Evolutionary conservation across 2,113 vertebrate species (phyloP).

Genomic region (Dunckerocampus dactyliophorus): DNA sequence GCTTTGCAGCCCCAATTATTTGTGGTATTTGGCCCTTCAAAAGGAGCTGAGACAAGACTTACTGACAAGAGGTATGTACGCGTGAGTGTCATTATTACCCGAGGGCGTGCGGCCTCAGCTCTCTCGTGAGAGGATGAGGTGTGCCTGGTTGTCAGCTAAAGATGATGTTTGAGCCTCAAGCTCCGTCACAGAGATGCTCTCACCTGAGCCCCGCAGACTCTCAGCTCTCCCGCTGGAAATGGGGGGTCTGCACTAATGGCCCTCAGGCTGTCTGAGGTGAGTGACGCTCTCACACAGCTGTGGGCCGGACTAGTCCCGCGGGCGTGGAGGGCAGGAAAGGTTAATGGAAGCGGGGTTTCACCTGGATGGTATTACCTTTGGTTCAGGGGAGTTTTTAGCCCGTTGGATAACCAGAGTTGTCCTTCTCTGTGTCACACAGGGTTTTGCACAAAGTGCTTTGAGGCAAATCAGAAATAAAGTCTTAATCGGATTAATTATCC

Average conservation of each 20-base stretch:
- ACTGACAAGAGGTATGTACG: constrained; percentile 31
- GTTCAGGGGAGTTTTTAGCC: constrained; percentile 13
- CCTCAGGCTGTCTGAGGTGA: constrained; percentile 38
- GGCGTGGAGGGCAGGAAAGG: constrained; percentile 34
- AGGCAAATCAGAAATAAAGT: constrained; percentile 14
- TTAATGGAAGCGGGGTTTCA: constrained; percentile 54
- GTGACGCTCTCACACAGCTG: constrained; percentile 44
- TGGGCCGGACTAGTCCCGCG: constrained; percentile 28
- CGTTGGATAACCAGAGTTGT: constrained; percentile 4
- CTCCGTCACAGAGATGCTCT: constrained; percentile 27
- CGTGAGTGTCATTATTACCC: constrained; percentile 15
- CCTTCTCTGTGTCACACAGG: constrained; percentile 16
- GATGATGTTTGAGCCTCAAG: constrained; percentile 24
- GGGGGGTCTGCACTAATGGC: constrained; percentile 33
- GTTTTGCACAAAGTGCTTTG: constrained; percentile 26
- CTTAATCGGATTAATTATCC: constrained; percentile 26
- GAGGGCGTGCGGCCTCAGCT: constrained; percentile 21
- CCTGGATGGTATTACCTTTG: constrained; percentile 54
- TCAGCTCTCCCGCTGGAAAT: constrained; percentile 14
- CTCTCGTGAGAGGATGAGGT: constrained; percentile 22
- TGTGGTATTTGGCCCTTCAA: constrained; percentile 29
- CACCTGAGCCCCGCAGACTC: constrained; percentile 39
- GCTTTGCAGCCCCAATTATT: constrained; percentile 19
- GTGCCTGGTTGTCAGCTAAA: constrained; percentile 33
- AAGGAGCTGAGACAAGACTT: constrained; percentile 37